A percentile compares a stretch with the other conserved stretches of the same genome.
phyloP scores from a whole-genome alignment of 53 echinoderm and acorn worm genomes.

The Patiria pectinifera region DNA sequence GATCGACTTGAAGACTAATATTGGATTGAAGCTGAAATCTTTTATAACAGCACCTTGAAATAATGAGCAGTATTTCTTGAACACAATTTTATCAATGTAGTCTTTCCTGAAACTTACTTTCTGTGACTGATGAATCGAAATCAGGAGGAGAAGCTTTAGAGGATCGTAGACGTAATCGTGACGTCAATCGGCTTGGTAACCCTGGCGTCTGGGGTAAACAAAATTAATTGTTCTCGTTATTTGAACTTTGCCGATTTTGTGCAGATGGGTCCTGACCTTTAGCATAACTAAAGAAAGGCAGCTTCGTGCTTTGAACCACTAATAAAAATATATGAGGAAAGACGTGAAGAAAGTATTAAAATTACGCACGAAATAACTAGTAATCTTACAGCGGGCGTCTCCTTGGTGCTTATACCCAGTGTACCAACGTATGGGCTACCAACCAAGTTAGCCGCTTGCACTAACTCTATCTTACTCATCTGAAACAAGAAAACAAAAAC shows the following conservation, averaged over 20 bases:
- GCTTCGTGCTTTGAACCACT: no score
- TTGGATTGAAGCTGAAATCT: no score
- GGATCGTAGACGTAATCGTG: slow-evolving; percentile 42
- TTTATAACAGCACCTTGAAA: no score
- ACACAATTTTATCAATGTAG: no score
- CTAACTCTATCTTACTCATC: slow-evolving; percentile 33
- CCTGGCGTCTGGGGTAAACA: slow-evolving; percentile 17
- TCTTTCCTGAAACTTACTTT: not conserved
- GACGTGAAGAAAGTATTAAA: no score
- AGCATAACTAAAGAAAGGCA: no score
- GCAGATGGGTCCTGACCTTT: no score
- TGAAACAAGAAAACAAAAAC: slow-evolving; percentile 2
- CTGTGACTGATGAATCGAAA: not conserved
- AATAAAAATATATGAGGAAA: no score
- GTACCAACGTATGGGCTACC: slow-evolving; percentile 54
- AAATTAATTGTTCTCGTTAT: not conserved
- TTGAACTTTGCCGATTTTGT: no score
- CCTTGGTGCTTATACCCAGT: slow-evolving; percentile 30
- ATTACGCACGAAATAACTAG: not conserved
- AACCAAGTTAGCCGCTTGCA: slow-evolving; percentile 37
- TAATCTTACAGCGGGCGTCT: slow-evolving; percentile 25
- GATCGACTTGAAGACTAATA: not conserved
- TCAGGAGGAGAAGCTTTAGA: slow-evolving; percentile 25
- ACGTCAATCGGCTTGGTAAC: slow-evolving; percentile 24
- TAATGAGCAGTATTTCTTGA: no score